Conservation (phyloP, 2,888 invertebrate species). For the Cinara cedri region DNA sequence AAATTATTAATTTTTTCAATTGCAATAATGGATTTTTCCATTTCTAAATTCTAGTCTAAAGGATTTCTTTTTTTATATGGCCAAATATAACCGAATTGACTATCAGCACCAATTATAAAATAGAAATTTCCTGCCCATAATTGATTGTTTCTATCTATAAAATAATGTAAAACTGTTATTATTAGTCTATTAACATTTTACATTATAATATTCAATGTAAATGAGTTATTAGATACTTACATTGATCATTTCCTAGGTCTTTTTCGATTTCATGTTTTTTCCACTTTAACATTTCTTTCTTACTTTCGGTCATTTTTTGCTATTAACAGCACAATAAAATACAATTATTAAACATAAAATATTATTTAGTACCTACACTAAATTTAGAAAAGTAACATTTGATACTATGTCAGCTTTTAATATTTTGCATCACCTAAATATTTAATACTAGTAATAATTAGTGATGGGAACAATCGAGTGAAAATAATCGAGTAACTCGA, state of each 20-base stretch:
- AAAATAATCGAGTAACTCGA: too few species aligned
- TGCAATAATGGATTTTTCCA: slow-evolving; percentile 62
- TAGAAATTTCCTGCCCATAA: slow-evolving; percentile 64
- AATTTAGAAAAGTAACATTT: too few species aligned
- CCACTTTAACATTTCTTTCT: slow-evolving; percentile 1
- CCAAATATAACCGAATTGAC: slow-evolving; percentile 65
- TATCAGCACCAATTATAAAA: slow-evolving; percentile 66
- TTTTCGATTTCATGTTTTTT: slow-evolving; percentile 41
- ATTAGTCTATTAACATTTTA: not conserved
- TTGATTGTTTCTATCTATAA: slow-evolving; percentile 56
- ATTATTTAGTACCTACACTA: too few species aligned
- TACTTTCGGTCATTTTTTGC: slow-evolving; percentile 30
- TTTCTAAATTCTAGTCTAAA: slow-evolving; percentile 64
- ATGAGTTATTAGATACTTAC: slow-evolving; percentile 4
- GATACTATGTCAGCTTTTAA: too few species aligned
- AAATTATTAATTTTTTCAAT: slow-evolving; percentile 64
- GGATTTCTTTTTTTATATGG: slow-evolving; percentile 60
- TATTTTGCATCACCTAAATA: too few species aligned
- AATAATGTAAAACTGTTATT: not conserved
- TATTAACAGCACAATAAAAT: not conserved
- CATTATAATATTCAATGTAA: not conserved
- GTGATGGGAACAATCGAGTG: too few species aligned
- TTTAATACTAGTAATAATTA: too few species aligned
- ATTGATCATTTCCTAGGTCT: slow-evolving; percentile 23
- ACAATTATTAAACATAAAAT: too few species aligned